Conservation (phyloP, 2,797 vertebrate species). For the Amphiprion clarkii region DNA sequence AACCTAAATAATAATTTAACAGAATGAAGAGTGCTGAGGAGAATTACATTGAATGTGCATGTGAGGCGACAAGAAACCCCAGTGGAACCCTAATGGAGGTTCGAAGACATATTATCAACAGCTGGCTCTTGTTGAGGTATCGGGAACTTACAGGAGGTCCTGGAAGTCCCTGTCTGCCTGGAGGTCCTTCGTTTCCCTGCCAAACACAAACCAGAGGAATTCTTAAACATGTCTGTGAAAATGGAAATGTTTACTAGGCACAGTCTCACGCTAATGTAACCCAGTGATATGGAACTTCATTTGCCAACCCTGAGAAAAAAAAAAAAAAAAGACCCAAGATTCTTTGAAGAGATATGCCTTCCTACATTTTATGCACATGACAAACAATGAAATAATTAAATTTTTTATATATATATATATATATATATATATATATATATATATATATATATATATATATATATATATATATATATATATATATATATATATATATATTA, state of each 20-base stretch:
- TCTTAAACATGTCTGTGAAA: conserved; percentile 46
- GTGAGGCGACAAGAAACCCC: background rate
- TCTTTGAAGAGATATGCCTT: conserved; percentile 9
- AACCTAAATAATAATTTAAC: background rate
- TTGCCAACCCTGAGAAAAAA: conserved; percentile 3
- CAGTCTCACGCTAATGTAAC: conserved; percentile 23
- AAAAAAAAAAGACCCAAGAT: background rate
- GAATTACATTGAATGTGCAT: background rate
- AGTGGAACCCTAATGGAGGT: background rate
- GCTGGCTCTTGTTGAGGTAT: conserved; percentile 22
- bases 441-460: too few species aligned
- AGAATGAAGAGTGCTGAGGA: background rate
- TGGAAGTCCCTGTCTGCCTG: conserved; percentile 92
- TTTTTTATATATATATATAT: too few species aligned
- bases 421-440: too few species aligned
- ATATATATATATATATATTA: too few species aligned
- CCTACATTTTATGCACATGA: background rate
- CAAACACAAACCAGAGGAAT: conserved; percentile 67
- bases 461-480: too few species aligned
- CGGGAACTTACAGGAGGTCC: conserved; percentile 94
- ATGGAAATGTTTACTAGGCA: conserved; percentile 37
- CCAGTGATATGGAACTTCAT: conserved; percentile 24
- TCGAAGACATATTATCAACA: conserved; percentile 25
- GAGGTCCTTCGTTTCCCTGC: conserved; percentile 93
- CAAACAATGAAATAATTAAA: background rate